Evolutionary conservation across 2,797 vertebrate genomes (phyloP).

Genomic region (Triplophysa bombifrons): DNA sequence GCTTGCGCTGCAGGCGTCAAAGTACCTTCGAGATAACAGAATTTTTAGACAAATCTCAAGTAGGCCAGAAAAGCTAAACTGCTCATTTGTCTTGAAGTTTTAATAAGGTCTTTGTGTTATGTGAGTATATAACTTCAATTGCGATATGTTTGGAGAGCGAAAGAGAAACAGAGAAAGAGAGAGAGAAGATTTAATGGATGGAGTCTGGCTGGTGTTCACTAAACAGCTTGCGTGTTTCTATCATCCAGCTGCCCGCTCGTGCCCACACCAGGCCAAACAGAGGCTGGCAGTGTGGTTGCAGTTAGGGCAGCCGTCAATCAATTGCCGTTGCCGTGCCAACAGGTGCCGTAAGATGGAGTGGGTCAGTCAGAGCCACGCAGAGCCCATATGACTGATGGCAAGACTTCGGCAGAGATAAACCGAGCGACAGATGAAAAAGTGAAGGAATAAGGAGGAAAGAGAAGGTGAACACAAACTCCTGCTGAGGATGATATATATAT

Average conservation of each 20-base stretch:
- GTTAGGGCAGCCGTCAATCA: slow-evolving; percentile 43
- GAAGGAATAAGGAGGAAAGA: slow-evolving; percentile 63
- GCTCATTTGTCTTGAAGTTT: background rate
- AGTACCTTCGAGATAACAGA: slow-evolving; percentile 26
- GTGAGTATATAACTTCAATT: background rate
- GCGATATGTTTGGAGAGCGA: background rate
- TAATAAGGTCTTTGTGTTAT: background rate
- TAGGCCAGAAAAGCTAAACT: background rate
- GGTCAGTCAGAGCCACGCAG: slow-evolving; percentile 29
- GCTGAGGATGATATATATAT: slow-evolving; percentile 31
- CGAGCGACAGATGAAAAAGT: slow-evolving; percentile 29
- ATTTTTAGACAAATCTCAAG: slow-evolving; percentile 4
- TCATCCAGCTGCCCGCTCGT: slow-evolving; percentile 27
- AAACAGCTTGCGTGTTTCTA: slow-evolving; percentile 29
- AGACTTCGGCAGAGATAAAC: slow-evolving; percentile 5
- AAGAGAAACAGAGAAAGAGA: no score
- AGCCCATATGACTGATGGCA: slow-evolving; percentile 35
- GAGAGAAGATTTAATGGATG: slow-evolving; percentile 1
- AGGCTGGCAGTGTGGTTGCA: slow-evolving; percentile 31
- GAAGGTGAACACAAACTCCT: slow-evolving; percentile 35
- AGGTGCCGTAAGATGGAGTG: slow-evolving; percentile 34
- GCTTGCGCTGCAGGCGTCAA: slow-evolving; percentile 14
- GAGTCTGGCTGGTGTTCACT: slow-evolving; percentile 32
- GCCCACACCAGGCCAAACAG: slow-evolving; percentile 35
- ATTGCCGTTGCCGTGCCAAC: background rate